Conservation (phyloP, 2,888 invertebrate species). For the Drosophila glabriapex region DNA sequence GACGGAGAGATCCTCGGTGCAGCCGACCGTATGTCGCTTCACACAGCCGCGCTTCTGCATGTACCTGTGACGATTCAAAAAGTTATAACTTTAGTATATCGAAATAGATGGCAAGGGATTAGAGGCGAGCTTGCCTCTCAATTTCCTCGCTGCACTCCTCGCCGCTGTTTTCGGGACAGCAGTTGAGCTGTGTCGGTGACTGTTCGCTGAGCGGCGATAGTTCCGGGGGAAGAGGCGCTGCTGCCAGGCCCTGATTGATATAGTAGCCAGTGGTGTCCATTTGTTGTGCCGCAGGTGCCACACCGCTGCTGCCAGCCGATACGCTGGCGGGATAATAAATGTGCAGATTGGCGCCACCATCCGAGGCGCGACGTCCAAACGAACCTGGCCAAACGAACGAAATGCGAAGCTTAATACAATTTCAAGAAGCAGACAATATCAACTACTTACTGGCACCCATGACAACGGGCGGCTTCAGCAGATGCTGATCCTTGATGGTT, state of each 20-base stretch:
- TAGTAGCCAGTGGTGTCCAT: slow-evolving; percentile 72
- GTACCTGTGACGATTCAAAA: slow-evolving; percentile 87
- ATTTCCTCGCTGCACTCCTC: slow-evolving; percentile 85
- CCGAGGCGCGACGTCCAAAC: slow-evolving; percentile 96
- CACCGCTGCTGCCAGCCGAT: slow-evolving; percentile 76
- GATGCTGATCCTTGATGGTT: slow-evolving; percentile 96
- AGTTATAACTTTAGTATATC: neutral
- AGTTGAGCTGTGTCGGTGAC: slow-evolving; percentile 58
- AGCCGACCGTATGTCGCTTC: slow-evolving; percentile 92
- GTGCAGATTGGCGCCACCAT: slow-evolving; percentile 97
- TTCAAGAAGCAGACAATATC: neutral
- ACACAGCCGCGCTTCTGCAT: slow-evolving; percentile 91
- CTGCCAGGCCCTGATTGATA: slow-evolving; percentile 68
- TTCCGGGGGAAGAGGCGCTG: slow-evolving; percentile 55
- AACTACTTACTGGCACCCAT: slow-evolving; percentile 90
- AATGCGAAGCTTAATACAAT: neutral
- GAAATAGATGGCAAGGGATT: fast-evolving
- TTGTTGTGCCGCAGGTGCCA: slow-evolving; percentile 58
- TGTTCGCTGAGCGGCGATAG: slow-evolving; percentile 69
- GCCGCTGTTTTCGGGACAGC: slow-evolving; percentile 57
- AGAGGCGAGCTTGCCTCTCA: slow-evolving; percentile 72
- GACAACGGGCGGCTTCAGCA: slow-evolving; percentile 96
- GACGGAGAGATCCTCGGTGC: slow-evolving; percentile 88
- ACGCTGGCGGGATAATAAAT: slow-evolving; percentile 87
- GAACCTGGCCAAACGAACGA: slow-evolving; percentile 86